Conservation (phyloP, 2,888 invertebrate genomes). For the Conus canariensis region DNA sequence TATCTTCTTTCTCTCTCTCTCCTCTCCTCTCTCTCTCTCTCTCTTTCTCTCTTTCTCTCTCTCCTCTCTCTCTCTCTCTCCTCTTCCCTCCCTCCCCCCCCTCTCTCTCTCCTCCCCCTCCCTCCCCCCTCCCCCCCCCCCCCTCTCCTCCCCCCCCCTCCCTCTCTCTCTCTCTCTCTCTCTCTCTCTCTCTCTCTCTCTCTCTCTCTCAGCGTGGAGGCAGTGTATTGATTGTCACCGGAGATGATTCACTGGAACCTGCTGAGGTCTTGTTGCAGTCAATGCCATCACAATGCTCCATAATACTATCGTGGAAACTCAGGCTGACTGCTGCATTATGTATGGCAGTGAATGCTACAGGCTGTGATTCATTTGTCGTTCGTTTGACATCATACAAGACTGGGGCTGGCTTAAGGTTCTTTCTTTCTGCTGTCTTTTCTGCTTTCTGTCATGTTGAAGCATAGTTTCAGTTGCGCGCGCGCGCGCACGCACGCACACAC, state of each 20-base stretch:
- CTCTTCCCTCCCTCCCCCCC: neutral
- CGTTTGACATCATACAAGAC: too few relatives aligned
- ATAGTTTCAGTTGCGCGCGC: too few relatives aligned
- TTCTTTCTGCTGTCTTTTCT: too few relatives aligned
- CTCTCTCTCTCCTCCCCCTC: neutral
- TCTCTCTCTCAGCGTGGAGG: neutral
- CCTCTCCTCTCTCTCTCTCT: neutral
- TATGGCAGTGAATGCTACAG: too few relatives aligned
- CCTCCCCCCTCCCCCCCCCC: neutral
- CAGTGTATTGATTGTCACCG: neutral
- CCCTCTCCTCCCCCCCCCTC: neutral
- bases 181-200: conserved; percentile 16
- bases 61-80: neutral
- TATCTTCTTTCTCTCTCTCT: conserved; percentile 12
- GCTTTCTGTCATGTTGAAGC: too few relatives aligned
- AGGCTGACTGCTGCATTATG: too few relatives aligned
- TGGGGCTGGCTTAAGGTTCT: too few relatives aligned
- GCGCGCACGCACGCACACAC: too few relatives aligned
- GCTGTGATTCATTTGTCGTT: too few relatives aligned
- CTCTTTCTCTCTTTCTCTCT: neutral
- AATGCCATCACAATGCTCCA: neutral
- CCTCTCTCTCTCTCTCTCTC: neutral
- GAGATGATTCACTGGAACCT: neutral
- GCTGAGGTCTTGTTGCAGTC: neutral
- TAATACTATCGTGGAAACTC: too few relatives aligned